Conservation (phyloP, 2,797 vertebrate species). For the Malurus splendens region DNA sequence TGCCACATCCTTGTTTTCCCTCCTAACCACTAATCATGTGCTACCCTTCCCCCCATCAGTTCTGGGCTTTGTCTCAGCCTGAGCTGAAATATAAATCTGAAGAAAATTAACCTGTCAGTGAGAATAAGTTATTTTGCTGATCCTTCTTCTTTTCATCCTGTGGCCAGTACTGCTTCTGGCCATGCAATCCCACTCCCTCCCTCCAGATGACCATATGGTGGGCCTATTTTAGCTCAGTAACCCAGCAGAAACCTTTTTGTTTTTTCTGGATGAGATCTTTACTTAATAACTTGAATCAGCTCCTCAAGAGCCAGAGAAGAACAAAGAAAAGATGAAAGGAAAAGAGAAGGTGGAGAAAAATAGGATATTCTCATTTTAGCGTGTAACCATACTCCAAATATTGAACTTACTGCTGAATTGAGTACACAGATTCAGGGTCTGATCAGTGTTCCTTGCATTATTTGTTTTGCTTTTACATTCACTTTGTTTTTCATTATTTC, state of each 20-base stretch:
- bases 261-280: not conserved
- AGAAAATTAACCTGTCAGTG: not conserved
- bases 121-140: not conserved
- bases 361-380: not conserved
- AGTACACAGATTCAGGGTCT: not conserved
- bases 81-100: not conserved
- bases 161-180: not conserved
- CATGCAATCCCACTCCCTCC: not conserved
- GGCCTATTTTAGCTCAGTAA: slow-evolving; percentile 17
- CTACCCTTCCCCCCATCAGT: not conserved
- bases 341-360: not conserved
- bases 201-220: slow-evolving; percentile 21
- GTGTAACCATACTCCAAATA: not conserved
- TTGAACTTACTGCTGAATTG: not conserved
- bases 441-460: not conserved
- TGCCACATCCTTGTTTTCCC: not conserved
- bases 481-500: slow-evolving; percentile 2
- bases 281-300: not conserved
- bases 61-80: not conserved
- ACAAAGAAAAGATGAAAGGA: not conserved
- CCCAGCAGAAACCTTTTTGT: not conserved
- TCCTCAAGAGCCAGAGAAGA: not conserved
- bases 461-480: not conserved
- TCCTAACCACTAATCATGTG: not conserved
- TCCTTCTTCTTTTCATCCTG: not conserved